Evolutionary conservation across 2,113 vertebrate genomes (phyloP).

Genomic region (Microcebus lehilahytsara): DNA sequence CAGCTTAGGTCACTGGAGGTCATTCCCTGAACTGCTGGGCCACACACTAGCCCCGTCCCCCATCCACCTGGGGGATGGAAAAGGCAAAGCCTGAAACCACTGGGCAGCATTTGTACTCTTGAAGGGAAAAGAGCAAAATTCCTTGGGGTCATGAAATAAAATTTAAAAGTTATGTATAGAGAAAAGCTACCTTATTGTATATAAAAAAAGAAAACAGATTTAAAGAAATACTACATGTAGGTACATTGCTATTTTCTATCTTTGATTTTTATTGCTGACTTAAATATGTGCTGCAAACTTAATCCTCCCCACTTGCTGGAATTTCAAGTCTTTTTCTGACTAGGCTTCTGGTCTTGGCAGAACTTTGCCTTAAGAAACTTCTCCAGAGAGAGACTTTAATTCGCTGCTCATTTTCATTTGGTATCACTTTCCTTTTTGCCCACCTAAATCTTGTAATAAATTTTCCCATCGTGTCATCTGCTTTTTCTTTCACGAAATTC

Average conservation of each 20-base stretch:
- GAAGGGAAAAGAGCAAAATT: neutral
- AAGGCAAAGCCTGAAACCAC: neutral
- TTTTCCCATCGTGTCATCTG: neutral
- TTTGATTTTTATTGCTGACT: neutral
- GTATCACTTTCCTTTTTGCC: neutral
- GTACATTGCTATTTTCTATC: neutral
- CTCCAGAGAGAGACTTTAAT: neutral
- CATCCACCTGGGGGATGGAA: neutral
- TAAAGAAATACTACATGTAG: neutral
- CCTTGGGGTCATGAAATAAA: neutral
- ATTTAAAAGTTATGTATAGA: neutral
- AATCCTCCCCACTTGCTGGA: neutral
- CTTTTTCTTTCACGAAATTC: neutral
- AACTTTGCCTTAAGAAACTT: neutral
- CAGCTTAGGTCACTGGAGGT: neutral
- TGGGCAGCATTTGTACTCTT: neutral
- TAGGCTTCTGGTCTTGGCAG: neutral
- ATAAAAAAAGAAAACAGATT: neutral
- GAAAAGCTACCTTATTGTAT: neutral
- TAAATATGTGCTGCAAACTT: neutral
- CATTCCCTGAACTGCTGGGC: neutral
- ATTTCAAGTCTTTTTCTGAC: neutral
- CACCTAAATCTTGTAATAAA: neutral
- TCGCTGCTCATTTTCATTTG: neutral
- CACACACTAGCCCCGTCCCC: neutral